Evolutionary conservation across 1,140 invertebrate species (phyloP).

Genomic region (Ephestia elutella): DNA sequence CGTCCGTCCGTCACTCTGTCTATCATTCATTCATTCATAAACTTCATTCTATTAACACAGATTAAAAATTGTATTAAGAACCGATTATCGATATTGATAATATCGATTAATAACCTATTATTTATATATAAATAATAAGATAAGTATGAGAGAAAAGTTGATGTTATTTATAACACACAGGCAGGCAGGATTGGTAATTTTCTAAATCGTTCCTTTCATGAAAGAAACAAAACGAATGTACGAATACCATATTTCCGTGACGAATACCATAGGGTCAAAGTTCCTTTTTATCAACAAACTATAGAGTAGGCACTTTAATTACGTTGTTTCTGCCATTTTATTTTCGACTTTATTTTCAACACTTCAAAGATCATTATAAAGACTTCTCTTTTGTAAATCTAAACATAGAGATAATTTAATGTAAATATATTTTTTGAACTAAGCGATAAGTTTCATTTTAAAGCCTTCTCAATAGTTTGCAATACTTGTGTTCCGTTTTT

Average conservation of each 20-base stretch:
- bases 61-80: no score
- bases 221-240: background rate
- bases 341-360: background rate
- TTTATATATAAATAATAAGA: no score
- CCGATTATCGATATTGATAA: no score
- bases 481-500: slow-evolving; percentile 5
- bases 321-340: background rate
- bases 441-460: slow-evolving; percentile 26
- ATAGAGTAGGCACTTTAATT: background rate
- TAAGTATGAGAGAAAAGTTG: no score
- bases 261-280: slow-evolving; percentile 30
- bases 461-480: background rate
- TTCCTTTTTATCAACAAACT: slow-evolving; percentile 12
- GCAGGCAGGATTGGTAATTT: no score
- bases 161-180: no score
- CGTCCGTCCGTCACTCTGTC: no score
- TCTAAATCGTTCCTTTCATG: no score
- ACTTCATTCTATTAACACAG: no score
- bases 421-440: slow-evolving; percentile 31
- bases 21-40: no score
- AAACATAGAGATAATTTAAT: slow-evolving; percentile 30
- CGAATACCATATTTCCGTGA: no score
- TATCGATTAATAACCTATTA: no score
- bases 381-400: background rate
- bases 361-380: background rate